These are phyloP conservation scores for Clanis bilineata DNA, from an alignment of 2,888 invertebrate genomes.

Conservation along the genomic window DNA sequence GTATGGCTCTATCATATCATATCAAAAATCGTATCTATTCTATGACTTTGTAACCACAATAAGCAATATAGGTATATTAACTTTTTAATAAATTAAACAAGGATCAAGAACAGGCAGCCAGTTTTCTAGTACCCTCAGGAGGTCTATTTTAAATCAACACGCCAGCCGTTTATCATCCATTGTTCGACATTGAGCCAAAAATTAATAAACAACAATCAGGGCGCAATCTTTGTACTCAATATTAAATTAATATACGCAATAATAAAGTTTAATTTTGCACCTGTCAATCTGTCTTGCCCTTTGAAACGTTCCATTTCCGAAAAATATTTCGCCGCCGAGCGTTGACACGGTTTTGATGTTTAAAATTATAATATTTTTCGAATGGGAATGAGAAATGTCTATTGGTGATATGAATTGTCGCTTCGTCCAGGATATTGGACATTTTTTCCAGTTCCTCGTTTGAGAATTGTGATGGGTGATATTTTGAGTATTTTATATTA, in stretches of 20 bases:
- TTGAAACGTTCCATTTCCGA: conserved; percentile 58
- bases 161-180: conserved; percentile 2
- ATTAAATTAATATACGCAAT: conserved; percentile 48
- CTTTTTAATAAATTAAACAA: no score
- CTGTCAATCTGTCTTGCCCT: conserved; percentile 57
- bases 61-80: no score
- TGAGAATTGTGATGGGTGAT: conserved; percentile 18
- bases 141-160: neutral
- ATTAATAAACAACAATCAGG: conserved; percentile 36
- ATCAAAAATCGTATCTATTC: no score
- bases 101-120: neutral
- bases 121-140: neutral
- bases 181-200: conserved; percentile 31
- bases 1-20: no score
- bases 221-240: conserved; percentile 34
- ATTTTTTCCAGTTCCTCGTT: conserved; percentile 18
- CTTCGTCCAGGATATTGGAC: conserved; percentile 32
- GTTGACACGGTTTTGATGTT: conserved; percentile 36
- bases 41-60: no score
- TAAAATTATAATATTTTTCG: conserved; percentile 33
- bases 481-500: neutral
- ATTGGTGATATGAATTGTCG: conserved; percentile 24
- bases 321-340: conserved; percentile 42
- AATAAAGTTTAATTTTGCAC: conserved; percentile 63
- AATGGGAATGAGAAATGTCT: conserved; percentile 32